These are phyloP conservation scores for Julus scanicus DNA, from an alignment of 2,888 invertebrate genomes.

Conservation along the genomic window DNA sequence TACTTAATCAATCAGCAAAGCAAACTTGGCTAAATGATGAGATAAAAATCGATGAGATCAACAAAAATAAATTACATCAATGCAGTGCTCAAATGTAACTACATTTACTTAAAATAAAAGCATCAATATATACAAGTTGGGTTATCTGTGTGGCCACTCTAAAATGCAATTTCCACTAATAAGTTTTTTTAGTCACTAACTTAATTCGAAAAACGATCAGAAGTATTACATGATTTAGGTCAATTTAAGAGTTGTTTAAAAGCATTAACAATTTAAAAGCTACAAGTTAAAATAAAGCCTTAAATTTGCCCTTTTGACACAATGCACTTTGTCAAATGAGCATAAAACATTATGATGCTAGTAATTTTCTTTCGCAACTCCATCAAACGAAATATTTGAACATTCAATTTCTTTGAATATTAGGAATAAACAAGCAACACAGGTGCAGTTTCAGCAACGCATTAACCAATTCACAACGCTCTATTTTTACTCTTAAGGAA, in stretches of 20 bases:
- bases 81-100: not conserved
- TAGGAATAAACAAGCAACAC: not conserved
- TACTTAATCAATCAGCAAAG: not conserved
- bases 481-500: not conserved
- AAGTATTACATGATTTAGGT: not conserved
- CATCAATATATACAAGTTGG: not conserved
- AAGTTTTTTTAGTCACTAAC: not conserved
- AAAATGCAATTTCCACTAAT: not conserved
- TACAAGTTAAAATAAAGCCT: no score
- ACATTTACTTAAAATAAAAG: not conserved
- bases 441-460: not conserved
- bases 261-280: not conserved
- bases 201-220: not conserved
- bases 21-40: not conserved
- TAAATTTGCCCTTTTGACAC: not conserved
- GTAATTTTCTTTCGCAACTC: not conserved
- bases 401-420: not conserved
- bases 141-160: not conserved
- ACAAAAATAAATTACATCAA: conserved; percentile 19
- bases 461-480: not conserved
- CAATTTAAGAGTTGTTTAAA: not conserved
- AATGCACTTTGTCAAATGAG: not conserved
- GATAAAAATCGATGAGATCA: conserved; percentile 26
- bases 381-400: not conserved
- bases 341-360: not conserved